Percentiles rank a stretch among this genome's conserved stretches.
phyloP scores from a whole-genome alignment of 2,113 vertebrate genomes.

The Tetraodon nigroviridis region DNA sequence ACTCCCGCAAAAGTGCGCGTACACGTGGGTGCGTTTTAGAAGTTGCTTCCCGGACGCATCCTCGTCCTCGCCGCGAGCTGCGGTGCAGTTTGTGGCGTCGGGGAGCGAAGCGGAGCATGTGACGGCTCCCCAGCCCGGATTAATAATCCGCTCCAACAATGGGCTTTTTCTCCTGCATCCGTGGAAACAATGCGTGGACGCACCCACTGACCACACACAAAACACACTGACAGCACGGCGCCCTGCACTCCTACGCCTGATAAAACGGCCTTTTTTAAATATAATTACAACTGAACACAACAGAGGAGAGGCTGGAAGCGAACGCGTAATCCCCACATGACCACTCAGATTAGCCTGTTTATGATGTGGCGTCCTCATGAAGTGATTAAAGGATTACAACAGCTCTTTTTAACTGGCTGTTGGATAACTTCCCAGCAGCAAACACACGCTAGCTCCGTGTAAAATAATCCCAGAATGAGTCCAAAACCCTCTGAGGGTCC shows the following conservation, averaged over 20 bases:
- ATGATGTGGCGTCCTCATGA: constrained; percentile 17
- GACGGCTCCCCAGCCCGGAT: constrained; percentile 71
- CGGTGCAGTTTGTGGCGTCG: constrained; percentile 9
- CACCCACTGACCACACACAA: constrained; percentile 10
- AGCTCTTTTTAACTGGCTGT: constrained; percentile 3
- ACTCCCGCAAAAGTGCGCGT: constrained; percentile 8
- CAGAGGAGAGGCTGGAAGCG: neutral
- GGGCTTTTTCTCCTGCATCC: constrained; percentile 62
- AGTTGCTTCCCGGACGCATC: constrained; percentile 12
- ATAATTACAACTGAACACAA: neutral
- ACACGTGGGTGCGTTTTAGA: constrained; percentile 1
- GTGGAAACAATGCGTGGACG: constrained; percentile 45
- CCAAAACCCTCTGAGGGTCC: neutral
- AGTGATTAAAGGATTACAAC: constrained; percentile 47
- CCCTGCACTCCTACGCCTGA: neutral
- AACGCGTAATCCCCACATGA: neutral
- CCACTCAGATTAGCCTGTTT: constrained; percentile 37
- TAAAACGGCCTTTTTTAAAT: neutral
- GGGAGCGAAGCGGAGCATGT: constrained; percentile 58
- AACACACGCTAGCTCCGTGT: neutral
- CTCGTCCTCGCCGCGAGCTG: constrained; percentile 14
- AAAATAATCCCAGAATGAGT: neutral
- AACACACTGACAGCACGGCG: neutral
- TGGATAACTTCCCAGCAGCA: neutral
- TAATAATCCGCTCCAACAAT: constrained; percentile 71